phyloP scores from a whole-genome alignment of 2,113 vertebrate genomes.

The Zosterops borbonicus region DNA sequence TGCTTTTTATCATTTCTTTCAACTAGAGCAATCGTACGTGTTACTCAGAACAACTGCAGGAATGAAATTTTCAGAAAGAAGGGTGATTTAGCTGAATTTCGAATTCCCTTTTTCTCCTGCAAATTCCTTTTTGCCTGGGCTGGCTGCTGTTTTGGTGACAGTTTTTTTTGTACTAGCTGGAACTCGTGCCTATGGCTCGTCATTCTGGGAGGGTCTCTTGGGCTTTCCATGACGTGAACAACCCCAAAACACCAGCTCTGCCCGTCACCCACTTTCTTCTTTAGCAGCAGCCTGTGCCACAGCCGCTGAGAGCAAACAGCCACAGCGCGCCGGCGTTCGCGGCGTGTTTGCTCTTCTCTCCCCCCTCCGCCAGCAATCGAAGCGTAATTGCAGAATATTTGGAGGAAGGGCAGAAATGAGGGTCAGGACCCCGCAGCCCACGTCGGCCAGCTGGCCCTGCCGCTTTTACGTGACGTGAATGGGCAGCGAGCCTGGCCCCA shows the following conservation, averaged over 20 bases:
- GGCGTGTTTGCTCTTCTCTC: not conserved
- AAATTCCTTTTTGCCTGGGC: not conserved
- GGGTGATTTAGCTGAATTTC: not conserved
- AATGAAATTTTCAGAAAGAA: conserved; percentile 21
- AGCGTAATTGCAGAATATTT: not conserved
- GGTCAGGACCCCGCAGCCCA: conserved; percentile 11
- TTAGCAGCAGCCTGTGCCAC: not conserved
- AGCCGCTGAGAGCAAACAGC: not conserved
- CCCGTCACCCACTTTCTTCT: not conserved
- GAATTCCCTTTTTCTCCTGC: not conserved
- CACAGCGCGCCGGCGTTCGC: accelerated
- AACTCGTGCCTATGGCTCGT: not conserved
- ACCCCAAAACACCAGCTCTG: not conserved
- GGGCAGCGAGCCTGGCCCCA: not conserved
- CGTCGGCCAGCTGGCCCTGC: not conserved
- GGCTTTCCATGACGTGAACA: not conserved
- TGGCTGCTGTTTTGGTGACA: not conserved
- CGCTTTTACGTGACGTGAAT: not conserved
- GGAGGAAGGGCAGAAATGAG: conserved; percentile 40
- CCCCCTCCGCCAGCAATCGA: not conserved
- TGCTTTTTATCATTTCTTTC: conserved; percentile 48
- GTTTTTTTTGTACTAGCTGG: not conserved
- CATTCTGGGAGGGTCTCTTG: not conserved
- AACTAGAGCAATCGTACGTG: not conserved
- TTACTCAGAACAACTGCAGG: conserved; percentile 10